phyloP scores from a whole-genome alignment of 1,140 invertebrate genomes.

The Zeugodacus cucurbitae region DNA sequence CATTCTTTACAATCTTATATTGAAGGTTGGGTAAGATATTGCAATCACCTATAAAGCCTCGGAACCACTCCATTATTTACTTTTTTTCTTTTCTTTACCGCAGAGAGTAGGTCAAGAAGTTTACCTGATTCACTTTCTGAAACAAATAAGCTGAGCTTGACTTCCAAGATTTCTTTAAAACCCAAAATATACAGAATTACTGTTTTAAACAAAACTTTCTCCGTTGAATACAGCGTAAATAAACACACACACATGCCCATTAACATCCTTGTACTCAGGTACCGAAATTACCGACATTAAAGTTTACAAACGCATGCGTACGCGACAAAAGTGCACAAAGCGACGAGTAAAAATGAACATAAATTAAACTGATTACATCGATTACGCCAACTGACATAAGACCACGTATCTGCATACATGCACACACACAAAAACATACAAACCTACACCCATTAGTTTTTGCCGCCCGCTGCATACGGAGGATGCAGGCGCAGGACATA shows the following conservation, averaged over 20 bases:
- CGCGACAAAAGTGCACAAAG: not conserved
- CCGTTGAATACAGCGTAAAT: too few relatives aligned
- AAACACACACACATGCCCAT: not conserved
- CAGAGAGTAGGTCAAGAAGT: too few relatives aligned
- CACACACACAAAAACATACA: not conserved
- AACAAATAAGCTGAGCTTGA: not conserved
- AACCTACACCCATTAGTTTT: too few relatives aligned
- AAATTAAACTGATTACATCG: constrained; percentile 20
- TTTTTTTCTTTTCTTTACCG: too few relatives aligned
- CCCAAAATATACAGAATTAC: too few relatives aligned
- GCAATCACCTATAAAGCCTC: too few relatives aligned
- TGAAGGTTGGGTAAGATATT: too few relatives aligned
- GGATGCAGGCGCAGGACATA: not conserved
- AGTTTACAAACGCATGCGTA: not conserved
- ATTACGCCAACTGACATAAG: constrained; percentile 10
- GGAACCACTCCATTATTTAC: too few relatives aligned
- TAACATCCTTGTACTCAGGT: not conserved
- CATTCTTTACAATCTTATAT: too few relatives aligned
- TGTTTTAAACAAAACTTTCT: too few relatives aligned
- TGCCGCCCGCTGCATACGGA: too few relatives aligned
- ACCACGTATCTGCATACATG: not conserved
- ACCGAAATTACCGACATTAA: not conserved
- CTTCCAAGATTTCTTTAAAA: too few relatives aligned
- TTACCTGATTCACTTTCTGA: not conserved
- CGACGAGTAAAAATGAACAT: not conserved